Evolutionary conservation across 2,113 vertebrate species (phyloP).

Genomic region (Myotis brandtii): DNA sequence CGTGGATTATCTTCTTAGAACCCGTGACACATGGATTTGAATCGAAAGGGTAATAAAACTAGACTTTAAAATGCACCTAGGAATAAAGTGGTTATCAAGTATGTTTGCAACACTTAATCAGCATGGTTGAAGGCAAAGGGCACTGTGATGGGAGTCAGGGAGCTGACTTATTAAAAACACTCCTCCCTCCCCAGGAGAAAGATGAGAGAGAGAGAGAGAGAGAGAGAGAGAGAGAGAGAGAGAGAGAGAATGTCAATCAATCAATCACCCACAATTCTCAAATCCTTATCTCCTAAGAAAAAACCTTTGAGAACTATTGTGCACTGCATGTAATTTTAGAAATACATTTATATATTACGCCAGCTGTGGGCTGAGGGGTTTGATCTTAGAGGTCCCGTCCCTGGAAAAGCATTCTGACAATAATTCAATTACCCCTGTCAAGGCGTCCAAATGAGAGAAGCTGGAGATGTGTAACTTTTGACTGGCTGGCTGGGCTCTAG

Average conservation of each 20-base stretch:
- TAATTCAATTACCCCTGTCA: not conserved
- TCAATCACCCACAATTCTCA: not conserved
- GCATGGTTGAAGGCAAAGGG: not conserved
- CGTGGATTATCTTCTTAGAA: not conserved
- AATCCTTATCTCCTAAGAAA: not conserved
- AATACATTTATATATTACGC: not conserved
- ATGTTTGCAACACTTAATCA: not conserved
- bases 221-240: not conserved
- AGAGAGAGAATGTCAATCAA: not conserved
- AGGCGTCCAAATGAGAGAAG: not conserved
- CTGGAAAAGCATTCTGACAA: not conserved
- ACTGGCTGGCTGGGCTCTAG: conserved; percentile 66
- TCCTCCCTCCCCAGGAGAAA: not conserved
- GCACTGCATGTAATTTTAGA: not conserved
- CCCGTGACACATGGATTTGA: not conserved
- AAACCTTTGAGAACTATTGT: not conserved
- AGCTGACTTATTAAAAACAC: not conserved
- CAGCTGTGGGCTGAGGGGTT: not conserved
- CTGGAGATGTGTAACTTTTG: conserved; percentile 8
- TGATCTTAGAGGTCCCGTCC: not conserved
- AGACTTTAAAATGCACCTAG: conserved; percentile 12
- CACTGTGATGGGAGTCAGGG: not conserved
- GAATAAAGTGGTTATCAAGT: not conserved
- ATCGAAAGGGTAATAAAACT: not conserved
- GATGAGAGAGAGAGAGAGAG: not conserved